Evolutionary conservation across 2,888 invertebrate species (phyloP), one percentile per base, ranked within the genome.

Genomic region (Coelinius sp.): DNA sequence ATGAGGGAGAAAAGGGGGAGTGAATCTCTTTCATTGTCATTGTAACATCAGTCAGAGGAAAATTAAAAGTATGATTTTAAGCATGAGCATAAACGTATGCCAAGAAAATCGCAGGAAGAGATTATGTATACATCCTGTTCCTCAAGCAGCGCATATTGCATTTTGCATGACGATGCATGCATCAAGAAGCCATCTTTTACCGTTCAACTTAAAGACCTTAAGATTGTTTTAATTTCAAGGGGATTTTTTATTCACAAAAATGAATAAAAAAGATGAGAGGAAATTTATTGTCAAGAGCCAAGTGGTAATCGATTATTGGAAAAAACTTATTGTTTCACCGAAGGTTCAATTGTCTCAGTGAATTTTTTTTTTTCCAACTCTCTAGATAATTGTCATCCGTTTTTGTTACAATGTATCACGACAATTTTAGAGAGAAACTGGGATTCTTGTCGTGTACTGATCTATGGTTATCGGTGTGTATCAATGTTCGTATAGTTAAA

Each of bases 281-380:
- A 22, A 20, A 35, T 31, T 59, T 35, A 59, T 59, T 59, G 59
- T 35, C 1, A 20, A 59, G 31, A 56, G 7, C 17, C 31, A 22
- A 59, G 59, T 59, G 25, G 17, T 49, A 59, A 59, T 59, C 59
- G 59, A 59, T 59, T 59, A 59, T 59, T 17, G 59, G 59, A 59
- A 6, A 10, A 49, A 31, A 35, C 20, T 59, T 59, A 31, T 14
- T 14, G 17, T 52, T 52, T 4, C 12, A 52, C 27, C n/a, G n/a
- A n/a, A 27, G 27, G 20, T n/a, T 56, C 56, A 56, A 59, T 35
- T 20, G 17, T 14, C n/a, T 31, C 12, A 14, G n/a, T 35, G 31
- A 20, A 7, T 20, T 59, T 59, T 5, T 59, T 59, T 20, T 14
- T 25, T 22, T 22, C 24, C 59, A 59, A 35, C 35, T 31, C 53